phyloP scores from a whole-genome alignment of 2,888 invertebrate genomes.

The Platypus cylindrus region DNA sequence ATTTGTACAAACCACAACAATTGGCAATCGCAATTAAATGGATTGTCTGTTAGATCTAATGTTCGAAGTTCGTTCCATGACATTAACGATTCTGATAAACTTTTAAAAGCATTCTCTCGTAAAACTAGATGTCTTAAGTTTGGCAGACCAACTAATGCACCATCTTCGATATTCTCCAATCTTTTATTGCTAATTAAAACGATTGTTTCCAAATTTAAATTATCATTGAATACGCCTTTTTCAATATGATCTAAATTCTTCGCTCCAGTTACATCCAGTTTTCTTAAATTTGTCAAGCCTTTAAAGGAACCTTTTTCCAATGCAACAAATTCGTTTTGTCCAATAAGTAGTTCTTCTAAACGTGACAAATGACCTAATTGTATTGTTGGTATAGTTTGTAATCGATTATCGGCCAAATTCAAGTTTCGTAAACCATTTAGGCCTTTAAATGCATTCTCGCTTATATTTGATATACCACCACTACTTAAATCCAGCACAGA shows the following conservation, averaged over 20 bases:
- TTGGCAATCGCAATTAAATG: slow-evolving; percentile 68
- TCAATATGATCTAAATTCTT: slow-evolving; percentile 58
- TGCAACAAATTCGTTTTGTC: slow-evolving; percentile 66
- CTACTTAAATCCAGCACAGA: slow-evolving; percentile 68
- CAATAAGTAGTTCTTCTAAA: slow-evolving; percentile 67
- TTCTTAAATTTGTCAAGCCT: slow-evolving; percentile 63
- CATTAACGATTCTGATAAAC: slow-evolving; percentile 65
- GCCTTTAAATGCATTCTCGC: slow-evolving; percentile 62
- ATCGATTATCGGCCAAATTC: slow-evolving; percentile 68
- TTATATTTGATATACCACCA: slow-evolving; percentile 68
- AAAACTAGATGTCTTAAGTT: slow-evolving; percentile 64
- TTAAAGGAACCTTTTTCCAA: slow-evolving; percentile 63
- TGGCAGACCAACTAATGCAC: slow-evolving; percentile 63
- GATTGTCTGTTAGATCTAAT: slow-evolving; percentile 71
- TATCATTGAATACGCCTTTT: slow-evolving; percentile 66
- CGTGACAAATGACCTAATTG: slow-evolving; percentile 58
- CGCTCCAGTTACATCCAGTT: slow-evolving; percentile 67
- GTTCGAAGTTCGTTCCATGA: slow-evolving; percentile 65
- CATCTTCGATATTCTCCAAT: slow-evolving; percentile 58
- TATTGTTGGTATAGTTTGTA: slow-evolving; percentile 60
- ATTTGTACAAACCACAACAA: slow-evolving; percentile 68
- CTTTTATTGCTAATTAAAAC: slow-evolving; percentile 67
- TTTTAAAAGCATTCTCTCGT: slow-evolving; percentile 58
- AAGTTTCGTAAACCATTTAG: slow-evolving; percentile 62
- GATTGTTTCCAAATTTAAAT: slow-evolving; percentile 67